A percentile compares a stretch with the other conserved stretches of the same genome.
Conservation (phyloP, 2,797 vertebrate genomes). For the Tapera naevia region DNA sequence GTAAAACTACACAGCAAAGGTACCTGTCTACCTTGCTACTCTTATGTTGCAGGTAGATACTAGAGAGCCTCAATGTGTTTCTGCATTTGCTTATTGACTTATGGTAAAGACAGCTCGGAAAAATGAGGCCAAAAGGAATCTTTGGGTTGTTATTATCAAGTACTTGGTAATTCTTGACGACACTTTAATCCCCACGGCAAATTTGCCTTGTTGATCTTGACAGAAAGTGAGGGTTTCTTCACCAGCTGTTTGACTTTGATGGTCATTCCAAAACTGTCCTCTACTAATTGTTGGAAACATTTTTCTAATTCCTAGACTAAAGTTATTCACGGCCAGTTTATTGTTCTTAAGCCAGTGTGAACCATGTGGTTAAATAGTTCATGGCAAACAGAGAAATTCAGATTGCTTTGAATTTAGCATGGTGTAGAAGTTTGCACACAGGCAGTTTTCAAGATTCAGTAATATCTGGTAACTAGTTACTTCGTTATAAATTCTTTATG, state of each 20-base stretch:
- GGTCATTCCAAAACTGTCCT: constrained; percentile 6
- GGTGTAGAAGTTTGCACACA: not conserved
- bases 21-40: not conserved
- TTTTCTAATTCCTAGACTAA: constrained; percentile 43
- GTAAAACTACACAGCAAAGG: not conserved
- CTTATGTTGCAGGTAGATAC: not conserved
- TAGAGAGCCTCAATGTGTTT: not conserved
- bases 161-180: not conserved
- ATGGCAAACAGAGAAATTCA: not conserved
- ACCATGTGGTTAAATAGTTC: constrained; percentile 4
- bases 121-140: not conserved
- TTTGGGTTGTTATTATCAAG: not conserved
- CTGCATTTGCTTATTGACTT: not conserved
- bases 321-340: constrained; percentile 14
- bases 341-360: constrained; percentile 8
- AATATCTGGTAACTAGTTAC: not conserved
- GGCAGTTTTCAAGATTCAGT: not conserved
- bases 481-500: not conserved
- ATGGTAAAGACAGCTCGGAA: not conserved
- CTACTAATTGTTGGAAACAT: constrained; percentile 12
- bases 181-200: not conserved
- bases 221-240: not conserved
- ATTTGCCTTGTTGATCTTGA: not conserved
- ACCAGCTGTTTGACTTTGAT: constrained; percentile 25
- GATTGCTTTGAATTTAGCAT: not conserved